phyloP scores from a whole-genome alignment of 2,797 vertebrate species.

The Coregonus sp. region DNA sequence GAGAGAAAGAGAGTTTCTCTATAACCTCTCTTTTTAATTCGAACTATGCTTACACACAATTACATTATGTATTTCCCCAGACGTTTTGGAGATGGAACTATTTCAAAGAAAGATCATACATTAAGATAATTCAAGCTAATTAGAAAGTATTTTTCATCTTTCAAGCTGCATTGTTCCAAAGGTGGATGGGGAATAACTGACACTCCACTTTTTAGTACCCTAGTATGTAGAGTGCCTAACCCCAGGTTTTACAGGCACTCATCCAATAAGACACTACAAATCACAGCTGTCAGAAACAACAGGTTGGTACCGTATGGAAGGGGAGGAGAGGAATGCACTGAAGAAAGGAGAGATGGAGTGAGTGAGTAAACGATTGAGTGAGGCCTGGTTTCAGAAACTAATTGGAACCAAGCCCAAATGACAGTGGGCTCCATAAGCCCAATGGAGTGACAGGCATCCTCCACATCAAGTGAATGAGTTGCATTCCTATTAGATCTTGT shows the following conservation, averaged over 20 bases:
- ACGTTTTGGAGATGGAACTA: no score
- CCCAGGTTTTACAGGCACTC: conserved; percentile 1
- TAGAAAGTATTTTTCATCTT: background rate
- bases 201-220: conserved; percentile 25
- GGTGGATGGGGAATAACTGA: conserved; percentile 25
- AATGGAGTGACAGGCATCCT: conserved; percentile 10
- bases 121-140: background rate
- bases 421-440: conserved; percentile 6
- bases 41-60: background rate
- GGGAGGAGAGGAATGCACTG: background rate
- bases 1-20: background rate
- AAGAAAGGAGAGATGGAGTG: background rate
- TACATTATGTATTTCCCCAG: no score
- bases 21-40: background rate
- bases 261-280: conserved; percentile 44
- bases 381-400: background rate
- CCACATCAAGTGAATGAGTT: conserved; percentile 17
- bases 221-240: conserved; percentile 6
- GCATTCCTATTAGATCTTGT: conserved; percentile 20
- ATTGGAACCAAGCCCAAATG: conserved; percentile 14
- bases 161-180: conserved; percentile 26
- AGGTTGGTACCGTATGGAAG: conserved; percentile 41
- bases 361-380: background rate
- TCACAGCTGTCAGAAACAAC: conserved; percentile 35
- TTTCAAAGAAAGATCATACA: no score